Conservation (phyloP, 1,140 invertebrate species). For the Lepidurus apus region DNA sequence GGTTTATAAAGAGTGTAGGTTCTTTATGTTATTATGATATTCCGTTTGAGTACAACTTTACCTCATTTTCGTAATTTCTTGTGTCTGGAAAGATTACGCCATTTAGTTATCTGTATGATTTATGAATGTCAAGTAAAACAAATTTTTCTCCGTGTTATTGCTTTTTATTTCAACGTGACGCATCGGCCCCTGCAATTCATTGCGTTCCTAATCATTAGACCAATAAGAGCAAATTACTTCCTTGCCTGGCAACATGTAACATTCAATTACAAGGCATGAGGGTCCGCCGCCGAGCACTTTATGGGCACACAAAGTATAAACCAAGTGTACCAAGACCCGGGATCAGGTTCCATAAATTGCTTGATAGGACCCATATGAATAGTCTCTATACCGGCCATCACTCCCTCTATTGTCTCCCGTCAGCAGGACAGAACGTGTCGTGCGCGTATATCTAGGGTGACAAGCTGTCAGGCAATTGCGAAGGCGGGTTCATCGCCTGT, state of each 20-base stretch:
- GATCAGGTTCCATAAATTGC: constrained; percentile 15
- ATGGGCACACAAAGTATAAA: neutral
- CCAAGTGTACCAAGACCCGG: neutral
- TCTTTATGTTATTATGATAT: neutral
- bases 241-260: too few species aligned
- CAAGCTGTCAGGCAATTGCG: constrained; percentile 17
- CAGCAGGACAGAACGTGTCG: neutral
- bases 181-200: too few species aligned
- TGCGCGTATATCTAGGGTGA: neutral
- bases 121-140: too few species aligned
- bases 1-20: neutral
- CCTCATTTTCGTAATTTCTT: too few species aligned
- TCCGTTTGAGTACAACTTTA: neutral
- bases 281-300: neutral
- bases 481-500: constrained; percentile 1
- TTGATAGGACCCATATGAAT: constrained; percentile 4
- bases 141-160: too few species aligned
- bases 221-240: too few species aligned
- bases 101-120: too few species aligned
- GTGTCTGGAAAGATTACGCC: too few species aligned
- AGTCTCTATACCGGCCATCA: neutral
- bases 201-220: too few species aligned
- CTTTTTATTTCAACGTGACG: too few species aligned
- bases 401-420: neutral
- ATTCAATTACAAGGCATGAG: too few species aligned